A percentile compares a stretch with the other conserved stretches of the same genome.
Evolutionary conservation across 1,140 invertebrate genomes (phyloP).

Genomic region (Drosophila micromelanica): DNA sequence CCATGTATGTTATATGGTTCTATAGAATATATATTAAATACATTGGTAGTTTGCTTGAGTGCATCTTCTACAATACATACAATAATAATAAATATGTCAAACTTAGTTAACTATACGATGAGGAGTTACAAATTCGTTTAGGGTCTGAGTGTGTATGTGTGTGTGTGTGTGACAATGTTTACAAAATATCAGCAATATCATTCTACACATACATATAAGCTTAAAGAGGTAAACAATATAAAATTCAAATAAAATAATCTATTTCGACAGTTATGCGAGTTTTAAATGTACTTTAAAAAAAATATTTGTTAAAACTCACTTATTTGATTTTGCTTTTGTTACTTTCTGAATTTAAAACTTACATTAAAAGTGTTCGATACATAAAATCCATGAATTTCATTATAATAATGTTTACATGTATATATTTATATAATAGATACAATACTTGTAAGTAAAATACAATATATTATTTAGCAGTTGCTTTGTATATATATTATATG

Average conservation of each 20-base stretch:
- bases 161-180: slow-evolving; percentile 17
- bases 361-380: slow-evolving; percentile 67
- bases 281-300: slow-evolving; percentile 22
- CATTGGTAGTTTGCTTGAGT: background rate
- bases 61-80: background rate
- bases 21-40: slow-evolving; percentile 24
- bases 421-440: slow-evolving; percentile 22
- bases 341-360: slow-evolving; percentile 65
- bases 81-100: slow-evolving; percentile 21
- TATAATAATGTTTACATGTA: slow-evolving; percentile 16
- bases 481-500: slow-evolving; percentile 24
- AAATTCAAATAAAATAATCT: slow-evolving; percentile 22
- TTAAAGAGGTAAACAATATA: slow-evolving; percentile 38
- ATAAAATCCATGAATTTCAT: slow-evolving; percentile 60
- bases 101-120: slow-evolving; percentile 56
- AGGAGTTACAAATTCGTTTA: slow-evolving; percentile 65
- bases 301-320: slow-evolving; percentile 25
- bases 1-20: slow-evolving; percentile 9
- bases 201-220: slow-evolving; percentile 18
- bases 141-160: slow-evolving; percentile 23
- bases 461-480: slow-evolving; percentile 14
- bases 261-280: slow-evolving; percentile 24
- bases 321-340: slow-evolving; percentile 8
- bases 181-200: slow-evolving; percentile 36
- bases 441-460: slow-evolving; percentile 39